Percentiles rank a stretch among this genome's conserved stretches.
These are phyloP conservation scores for Meghimatium bilineatum DNA, from an alignment of 2,888 invertebrate genomes.

Conservation along the genomic window DNA sequence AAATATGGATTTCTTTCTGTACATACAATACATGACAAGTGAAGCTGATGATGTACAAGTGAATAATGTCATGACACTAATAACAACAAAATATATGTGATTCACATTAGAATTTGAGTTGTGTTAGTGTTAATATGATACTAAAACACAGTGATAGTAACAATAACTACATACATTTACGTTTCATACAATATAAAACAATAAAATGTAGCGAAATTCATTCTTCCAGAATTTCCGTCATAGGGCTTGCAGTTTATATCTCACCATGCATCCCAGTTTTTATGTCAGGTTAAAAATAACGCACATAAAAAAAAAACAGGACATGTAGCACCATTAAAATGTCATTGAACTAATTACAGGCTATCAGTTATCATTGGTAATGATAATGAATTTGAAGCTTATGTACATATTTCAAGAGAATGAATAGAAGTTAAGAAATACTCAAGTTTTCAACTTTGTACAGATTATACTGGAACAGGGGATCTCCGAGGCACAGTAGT, in stretches of 20 bases:
- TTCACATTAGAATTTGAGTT: constrained; percentile 3
- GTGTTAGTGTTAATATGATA: constrained; percentile 2
- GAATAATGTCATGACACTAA: neutral
- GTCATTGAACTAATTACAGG: constrained; percentile 27
- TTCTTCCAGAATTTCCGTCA: neutral
- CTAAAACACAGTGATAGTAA: neutral
- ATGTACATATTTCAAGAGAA: constrained; percentile 4
- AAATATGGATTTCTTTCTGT: neutral
- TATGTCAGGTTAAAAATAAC: too few species aligned
- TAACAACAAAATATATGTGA: neutral
- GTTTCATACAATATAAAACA: neutral
- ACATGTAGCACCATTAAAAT: constrained; percentile 36
- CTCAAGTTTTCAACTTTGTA: too few species aligned
- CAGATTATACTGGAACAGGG: neutral
- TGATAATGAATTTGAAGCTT: neutral
- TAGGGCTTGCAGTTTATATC: too few species aligned
- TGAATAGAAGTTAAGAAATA: neutral
- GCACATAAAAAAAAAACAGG: neutral
- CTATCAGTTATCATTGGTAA: neutral
- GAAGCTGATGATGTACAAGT: neutral
- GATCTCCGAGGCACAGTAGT: too few species aligned
- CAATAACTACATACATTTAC: neutral
- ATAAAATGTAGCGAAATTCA: neutral
- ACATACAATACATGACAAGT: neutral
- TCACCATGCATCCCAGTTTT: too few species aligned